These are phyloP conservation scores for Coelopa pilipes DNA, from an alignment of 2,888 invertebrate genomes.

Conservation along the genomic window DNA sequence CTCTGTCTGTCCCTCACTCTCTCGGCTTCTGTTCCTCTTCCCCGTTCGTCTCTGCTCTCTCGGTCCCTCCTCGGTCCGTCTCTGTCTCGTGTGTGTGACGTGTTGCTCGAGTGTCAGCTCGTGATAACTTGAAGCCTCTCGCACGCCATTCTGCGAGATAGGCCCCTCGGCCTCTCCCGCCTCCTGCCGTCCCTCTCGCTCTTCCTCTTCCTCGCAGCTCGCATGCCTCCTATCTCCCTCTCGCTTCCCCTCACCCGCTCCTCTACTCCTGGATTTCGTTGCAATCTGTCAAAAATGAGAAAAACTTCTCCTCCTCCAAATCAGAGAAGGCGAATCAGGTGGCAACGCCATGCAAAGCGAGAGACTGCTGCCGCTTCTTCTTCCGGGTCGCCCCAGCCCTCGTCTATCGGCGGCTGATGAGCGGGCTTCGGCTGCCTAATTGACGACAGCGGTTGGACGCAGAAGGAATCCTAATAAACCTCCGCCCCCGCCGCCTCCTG, in stretches of 20 bases:
- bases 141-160: constrained; percentile 26
- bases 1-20: background rate
- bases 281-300: constrained; percentile 15
- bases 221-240: background rate
- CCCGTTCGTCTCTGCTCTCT: background rate
- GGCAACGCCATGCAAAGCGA: background rate
- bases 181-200: no score
- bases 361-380: background rate
- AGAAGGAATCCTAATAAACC: background rate
- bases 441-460: background rate
- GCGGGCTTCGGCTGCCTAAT: background rate
- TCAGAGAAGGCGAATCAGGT: background rate
- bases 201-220: background rate
- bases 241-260: no score
- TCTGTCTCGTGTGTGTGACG: constrained; percentile 23
- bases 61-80: background rate
- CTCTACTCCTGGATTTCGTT: background rate
- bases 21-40: background rate
- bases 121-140: constrained; percentile 26
- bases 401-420: no score
- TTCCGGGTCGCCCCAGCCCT: background rate
- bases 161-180: background rate
- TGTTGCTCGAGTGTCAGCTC: constrained; percentile 26
- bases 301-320: no score
- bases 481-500: no score